Base-by-base conservation (phyloP, 2,797 vertebrate species). In the Sparidentex hasta region DNA sequence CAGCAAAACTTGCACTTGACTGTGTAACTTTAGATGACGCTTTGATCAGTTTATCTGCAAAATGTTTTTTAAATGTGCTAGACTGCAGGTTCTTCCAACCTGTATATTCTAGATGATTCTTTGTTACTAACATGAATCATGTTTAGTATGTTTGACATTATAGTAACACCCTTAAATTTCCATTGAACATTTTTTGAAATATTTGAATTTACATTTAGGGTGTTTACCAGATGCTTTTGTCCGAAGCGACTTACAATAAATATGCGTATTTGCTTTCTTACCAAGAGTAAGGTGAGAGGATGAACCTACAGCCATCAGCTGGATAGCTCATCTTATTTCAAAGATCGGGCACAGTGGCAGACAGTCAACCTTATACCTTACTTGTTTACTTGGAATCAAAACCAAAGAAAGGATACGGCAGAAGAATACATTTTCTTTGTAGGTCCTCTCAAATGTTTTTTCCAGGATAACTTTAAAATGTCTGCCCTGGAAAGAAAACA, bases 391-490 rank as follows among this genome's bases (percentile, higher is more conserved):
- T 17, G 0, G n/a, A 47, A 7, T 54, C 27, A 21, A 58, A 69
- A 46, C 18, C 23, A 57, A 56, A 38, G n/a, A 21, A 55, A 0
- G 44, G 55, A 55, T 23, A 13, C 11, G 7, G 8, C 46, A 56
- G 46, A 48, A 38, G 4, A 56, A 70, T 27, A 47, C 11, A 50
- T 59, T 71, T 64, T 38, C 50, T 58, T 48, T 57, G 5, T 47
- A n/a, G 58, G 73, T 68, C 23, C 51, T 58, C 58, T 67, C 65
- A 71, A 23, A 20, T 78, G n/a, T 79, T 21, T 65, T 71, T 71
- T 78, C 74, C 46, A 78, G 56, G 38, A 71, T 62, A 14, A 63
- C 55, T 83, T 16, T 38, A 43, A 74, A 79, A 79, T 79, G 44
- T 73, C 65, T 71, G 5, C 68, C 41, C 54, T 71, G 54, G 62